Percentiles rank a stretch among this genome's conserved stretches.
Evolutionary conservation across 2,888 invertebrate species (phyloP).

Genomic region (Serrognathus titanus): DNA sequence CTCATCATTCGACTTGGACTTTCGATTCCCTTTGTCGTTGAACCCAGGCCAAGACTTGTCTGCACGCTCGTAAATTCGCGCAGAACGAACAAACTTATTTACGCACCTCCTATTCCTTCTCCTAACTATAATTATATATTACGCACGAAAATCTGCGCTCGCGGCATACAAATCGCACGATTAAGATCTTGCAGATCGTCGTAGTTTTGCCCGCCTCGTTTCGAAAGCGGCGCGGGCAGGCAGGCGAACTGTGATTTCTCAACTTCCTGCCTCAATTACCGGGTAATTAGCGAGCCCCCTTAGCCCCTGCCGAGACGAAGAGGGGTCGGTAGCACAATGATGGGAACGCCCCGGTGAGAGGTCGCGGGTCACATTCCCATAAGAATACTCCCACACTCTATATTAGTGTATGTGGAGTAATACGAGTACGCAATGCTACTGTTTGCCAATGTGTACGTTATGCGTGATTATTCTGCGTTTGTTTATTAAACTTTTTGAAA

Average conservation of each 20-base stretch:
- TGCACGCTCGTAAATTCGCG: too few species aligned
- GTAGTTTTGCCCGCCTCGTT: slow-evolving; percentile 10
- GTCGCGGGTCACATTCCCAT: slow-evolving; percentile 51
- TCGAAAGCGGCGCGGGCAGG: slow-evolving; percentile 15
- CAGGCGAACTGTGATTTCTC: slow-evolving; percentile 37
- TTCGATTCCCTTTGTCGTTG: too few species aligned
- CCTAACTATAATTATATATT: too few species aligned
- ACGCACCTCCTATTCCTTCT: too few species aligned
- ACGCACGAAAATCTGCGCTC: too few species aligned
- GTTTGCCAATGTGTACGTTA: background rate
- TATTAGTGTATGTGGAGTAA: slow-evolving; percentile 37
- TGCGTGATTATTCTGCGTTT: background rate
- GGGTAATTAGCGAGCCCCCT: slow-evolving; percentile 44
- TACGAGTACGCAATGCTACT: slow-evolving; percentile 18
- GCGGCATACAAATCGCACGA: slow-evolving; percentile 1
- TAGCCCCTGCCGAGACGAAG: slow-evolving; percentile 27
- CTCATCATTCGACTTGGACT: too few species aligned
- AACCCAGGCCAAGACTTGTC: too few species aligned
- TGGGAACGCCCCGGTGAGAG: slow-evolving; percentile 50
- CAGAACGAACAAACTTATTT: too few species aligned
- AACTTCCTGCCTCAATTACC: slow-evolving; percentile 50
- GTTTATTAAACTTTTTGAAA: too few species aligned
- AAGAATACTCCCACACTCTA: slow-evolving; percentile 51
- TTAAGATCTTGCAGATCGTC: slow-evolving; percentile 12
- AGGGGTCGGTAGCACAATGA: slow-evolving; percentile 45